Evolutionary conservation across 1,140 invertebrate species (phyloP).

Genomic region (Drosophila kanapiae): DNA sequence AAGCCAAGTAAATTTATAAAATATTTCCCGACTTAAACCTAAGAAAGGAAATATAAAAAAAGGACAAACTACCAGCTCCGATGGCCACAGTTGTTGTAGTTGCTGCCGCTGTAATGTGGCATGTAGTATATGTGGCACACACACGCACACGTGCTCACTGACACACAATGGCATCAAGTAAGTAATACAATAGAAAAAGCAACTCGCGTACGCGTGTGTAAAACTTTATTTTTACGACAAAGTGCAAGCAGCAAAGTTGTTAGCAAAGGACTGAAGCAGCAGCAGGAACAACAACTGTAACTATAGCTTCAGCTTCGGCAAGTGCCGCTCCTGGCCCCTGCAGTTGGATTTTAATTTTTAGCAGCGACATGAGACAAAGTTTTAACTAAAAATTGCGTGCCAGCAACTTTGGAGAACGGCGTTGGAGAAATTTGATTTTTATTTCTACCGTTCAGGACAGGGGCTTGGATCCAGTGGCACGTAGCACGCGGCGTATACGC

Average conservation of each 20-base stretch:
- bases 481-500: conserved; percentile 70
- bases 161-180: conserved; percentile 48
- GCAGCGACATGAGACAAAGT: conserved; percentile 72
- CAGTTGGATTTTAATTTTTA: conserved; percentile 79
- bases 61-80: not conserved
- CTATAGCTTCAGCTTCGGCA: conserved; percentile 10
- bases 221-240: conserved; percentile 83
- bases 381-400: conserved; percentile 70
- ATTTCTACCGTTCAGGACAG: conserved; percentile 37
- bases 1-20: no score
- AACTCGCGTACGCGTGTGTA: conserved; percentile 75
- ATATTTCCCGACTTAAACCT: no score
- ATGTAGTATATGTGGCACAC: conserved; percentile 42
- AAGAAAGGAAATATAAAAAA: not conserved
- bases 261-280: conserved; percentile 64
- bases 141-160: conserved; percentile 28
- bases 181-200: conserved; percentile 77
- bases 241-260: conserved; percentile 80
- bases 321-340: conserved; percentile 24
- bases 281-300: conserved; percentile 22
- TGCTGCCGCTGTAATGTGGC: conserved; percentile 65
- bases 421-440: conserved; percentile 72
- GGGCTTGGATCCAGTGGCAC: conserved; percentile 11
- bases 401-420: conserved; percentile 50
- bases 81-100: conserved; percentile 36